A percentile compares a stretch with the other conserved stretches of the same genome.
Conservation (phyloP, 2,113 vertebrate genomes). For the Cynopterus brachyotis region DNA sequence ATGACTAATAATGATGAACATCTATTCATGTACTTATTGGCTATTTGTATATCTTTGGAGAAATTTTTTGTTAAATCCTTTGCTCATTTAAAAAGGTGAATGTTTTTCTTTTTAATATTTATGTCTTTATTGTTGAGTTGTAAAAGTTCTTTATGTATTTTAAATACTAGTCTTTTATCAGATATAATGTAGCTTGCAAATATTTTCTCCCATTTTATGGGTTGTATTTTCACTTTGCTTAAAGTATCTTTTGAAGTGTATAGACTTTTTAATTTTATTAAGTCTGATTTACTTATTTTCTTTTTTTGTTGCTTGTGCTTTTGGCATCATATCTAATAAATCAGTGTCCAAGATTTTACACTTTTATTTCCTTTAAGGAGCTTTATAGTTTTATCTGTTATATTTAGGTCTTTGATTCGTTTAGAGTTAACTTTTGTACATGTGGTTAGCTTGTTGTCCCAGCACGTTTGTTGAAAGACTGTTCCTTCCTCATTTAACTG, state of each 20-base stretch:
- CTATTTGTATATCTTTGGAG: neutral
- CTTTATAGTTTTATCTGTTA: neutral
- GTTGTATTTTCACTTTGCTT: neutral
- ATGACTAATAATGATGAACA: neutral
- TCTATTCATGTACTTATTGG: neutral
- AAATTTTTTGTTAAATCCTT: neutral
- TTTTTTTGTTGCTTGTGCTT: neutral
- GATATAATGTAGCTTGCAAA: neutral
- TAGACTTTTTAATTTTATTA: neutral
- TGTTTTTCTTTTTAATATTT: neutral
- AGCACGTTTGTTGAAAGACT: neutral
- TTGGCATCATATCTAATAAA: neutral
- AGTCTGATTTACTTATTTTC: neutral
- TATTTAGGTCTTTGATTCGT: neutral
- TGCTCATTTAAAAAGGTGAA: neutral
- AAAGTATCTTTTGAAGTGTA: neutral
- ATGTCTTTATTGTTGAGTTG: neutral
- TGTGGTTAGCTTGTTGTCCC: neutral
- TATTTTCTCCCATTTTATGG: neutral
- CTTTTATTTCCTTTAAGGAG: neutral
- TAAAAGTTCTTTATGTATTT: neutral
- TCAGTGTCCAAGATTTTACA: neutral
- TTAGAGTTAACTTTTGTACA: neutral
- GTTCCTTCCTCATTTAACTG: neutral
- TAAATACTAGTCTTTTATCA: neutral